Evolutionary conservation across 2,888 invertebrate genomes (phyloP).

Genomic region (Trypoxylon attenuatum): DNA sequence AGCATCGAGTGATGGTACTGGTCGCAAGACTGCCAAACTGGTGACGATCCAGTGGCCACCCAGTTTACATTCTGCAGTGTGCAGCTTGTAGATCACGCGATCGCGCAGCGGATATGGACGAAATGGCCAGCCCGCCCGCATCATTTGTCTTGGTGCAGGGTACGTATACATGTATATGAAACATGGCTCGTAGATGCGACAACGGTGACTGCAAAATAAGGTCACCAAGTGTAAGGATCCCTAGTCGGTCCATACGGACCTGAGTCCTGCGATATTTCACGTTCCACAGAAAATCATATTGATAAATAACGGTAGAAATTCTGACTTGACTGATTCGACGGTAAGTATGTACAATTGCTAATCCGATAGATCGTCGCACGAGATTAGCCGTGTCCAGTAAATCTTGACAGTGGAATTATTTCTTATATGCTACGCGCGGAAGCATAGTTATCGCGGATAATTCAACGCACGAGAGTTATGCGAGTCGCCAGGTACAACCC

Average conservation of each 20-base stretch:
- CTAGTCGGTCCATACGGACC: constrained; percentile 7
- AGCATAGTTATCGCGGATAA: not conserved
- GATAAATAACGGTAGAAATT: too few species aligned
- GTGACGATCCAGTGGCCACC: constrained; percentile 63
- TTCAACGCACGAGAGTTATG: not conserved
- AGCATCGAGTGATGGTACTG: constrained; percentile 50
- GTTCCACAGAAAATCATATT: not conserved
- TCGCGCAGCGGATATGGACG: constrained; percentile 60
- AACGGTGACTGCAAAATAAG: constrained; percentile 38
- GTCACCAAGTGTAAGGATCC: constrained; percentile 30
- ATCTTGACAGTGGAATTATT: not conserved
- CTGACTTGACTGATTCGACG: not conserved
- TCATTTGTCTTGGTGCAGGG: constrained; percentile 62
- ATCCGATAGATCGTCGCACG: too few species aligned
- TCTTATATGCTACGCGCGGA: not conserved
- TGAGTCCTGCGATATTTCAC: not conserved
- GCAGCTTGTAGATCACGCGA: constrained; percentile 68
- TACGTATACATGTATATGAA: constrained; percentile 46
- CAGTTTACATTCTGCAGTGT: constrained; percentile 64
- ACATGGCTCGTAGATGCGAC: constrained; percentile 47
- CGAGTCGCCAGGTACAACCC: not conserved
- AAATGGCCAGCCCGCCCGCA: constrained; percentile 57
- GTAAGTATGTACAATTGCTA: not conserved
- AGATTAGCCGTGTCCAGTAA: not conserved
- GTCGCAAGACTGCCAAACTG: constrained; percentile 51